Evolutionary conservation across 2,113 vertebrate species (phyloP).

Genomic region (Bostrychus sinensis): DNA sequence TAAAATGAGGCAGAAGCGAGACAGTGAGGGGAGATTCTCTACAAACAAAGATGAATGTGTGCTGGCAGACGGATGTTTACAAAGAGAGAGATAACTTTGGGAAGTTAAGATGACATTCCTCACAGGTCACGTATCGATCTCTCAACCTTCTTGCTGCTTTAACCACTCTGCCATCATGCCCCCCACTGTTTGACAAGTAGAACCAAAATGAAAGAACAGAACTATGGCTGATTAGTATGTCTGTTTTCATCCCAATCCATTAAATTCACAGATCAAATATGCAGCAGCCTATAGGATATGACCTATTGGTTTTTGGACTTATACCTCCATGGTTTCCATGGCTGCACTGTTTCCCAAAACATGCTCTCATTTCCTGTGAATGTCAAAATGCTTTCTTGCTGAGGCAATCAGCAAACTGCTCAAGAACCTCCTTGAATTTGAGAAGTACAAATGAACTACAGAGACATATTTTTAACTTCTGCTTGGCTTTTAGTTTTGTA

Average conservation of each 20-base stretch:
- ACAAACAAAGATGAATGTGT: constrained; percentile 50
- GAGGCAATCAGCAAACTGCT: not conserved
- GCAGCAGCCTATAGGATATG: not conserved
- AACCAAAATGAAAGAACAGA: not conserved
- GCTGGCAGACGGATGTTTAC: constrained; percentile 31
- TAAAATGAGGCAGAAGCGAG: constrained; percentile 37
- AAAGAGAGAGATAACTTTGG: constrained; percentile 30
- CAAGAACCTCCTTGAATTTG: constrained; percentile 3
- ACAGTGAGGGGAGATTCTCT: constrained; percentile 16
- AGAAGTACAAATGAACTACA: no score
- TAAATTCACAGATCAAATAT: constrained; percentile 24
- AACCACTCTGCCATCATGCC: no score
- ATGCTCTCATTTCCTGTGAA: constrained; percentile 23
- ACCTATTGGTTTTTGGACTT: constrained; percentile 26
- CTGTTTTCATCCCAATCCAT: constrained; percentile 7
- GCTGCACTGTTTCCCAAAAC: constrained; percentile 26
- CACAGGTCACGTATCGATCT: not conserved
- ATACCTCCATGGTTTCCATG: constrained; percentile 22
- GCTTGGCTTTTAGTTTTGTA: not conserved
- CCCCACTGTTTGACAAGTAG: constrained; percentile 5
- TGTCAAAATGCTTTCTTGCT: constrained; percentile 21
- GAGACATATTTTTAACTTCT: no score
- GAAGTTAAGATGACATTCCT: constrained; percentile 9
- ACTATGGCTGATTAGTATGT: not conserved
- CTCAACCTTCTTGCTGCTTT: no score